Percentiles rank a stretch among this genome's conserved stretches.
These are phyloP conservation scores for Tetanocera ferruginea DNA, from an alignment of 2,888 invertebrate species.

Conservation along the genomic window DNA sequence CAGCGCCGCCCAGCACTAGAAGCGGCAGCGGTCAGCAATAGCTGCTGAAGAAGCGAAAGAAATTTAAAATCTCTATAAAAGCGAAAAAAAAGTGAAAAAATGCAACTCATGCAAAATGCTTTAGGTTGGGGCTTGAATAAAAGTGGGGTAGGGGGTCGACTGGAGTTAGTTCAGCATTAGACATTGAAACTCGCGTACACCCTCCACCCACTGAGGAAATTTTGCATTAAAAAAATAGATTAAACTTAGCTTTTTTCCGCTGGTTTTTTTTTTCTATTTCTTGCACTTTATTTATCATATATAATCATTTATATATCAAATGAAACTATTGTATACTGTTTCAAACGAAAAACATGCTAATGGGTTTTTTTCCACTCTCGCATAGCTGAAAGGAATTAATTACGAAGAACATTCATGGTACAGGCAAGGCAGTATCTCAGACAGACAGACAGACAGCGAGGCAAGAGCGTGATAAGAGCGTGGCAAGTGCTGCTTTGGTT, in stretches of 20 bases:
- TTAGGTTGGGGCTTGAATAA: background rate
- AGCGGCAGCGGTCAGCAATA: background rate
- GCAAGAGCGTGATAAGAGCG: background rate
- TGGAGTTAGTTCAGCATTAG: background rate
- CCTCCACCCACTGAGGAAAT: background rate
- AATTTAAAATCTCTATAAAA: slow-evolving; percentile 25
- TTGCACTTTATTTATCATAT: slow-evolving; percentile 37
- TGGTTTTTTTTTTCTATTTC: slow-evolving; percentile 7
- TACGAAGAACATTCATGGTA: background rate
- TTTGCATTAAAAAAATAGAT: background rate
- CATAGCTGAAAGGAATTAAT: slow-evolving; percentile 11
- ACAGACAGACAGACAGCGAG: background rate
- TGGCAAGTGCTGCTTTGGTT: slow-evolving; percentile 4
- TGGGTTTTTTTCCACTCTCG: slow-evolving; percentile 4
- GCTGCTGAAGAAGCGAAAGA: slow-evolving; percentile 11
- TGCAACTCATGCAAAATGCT: slow-evolving; percentile 32
- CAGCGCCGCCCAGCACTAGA: slow-evolving; percentile 19
- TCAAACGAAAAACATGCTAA: slow-evolving; percentile 11
- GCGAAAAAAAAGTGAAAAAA: background rate
- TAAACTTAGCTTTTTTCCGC: background rate
- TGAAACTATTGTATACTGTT: slow-evolving; percentile 20
- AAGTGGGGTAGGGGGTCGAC: background rate
- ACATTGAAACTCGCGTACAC: too few relatives aligned
- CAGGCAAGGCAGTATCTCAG: background rate
- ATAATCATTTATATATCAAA: slow-evolving; percentile 34